Percentiles rank a stretch among this genome's conserved stretches.
These are phyloP conservation scores for Schlechtendalia chinensis DNA, from an alignment of 1,140 invertebrate species.

Conservation along the genomic window DNA sequence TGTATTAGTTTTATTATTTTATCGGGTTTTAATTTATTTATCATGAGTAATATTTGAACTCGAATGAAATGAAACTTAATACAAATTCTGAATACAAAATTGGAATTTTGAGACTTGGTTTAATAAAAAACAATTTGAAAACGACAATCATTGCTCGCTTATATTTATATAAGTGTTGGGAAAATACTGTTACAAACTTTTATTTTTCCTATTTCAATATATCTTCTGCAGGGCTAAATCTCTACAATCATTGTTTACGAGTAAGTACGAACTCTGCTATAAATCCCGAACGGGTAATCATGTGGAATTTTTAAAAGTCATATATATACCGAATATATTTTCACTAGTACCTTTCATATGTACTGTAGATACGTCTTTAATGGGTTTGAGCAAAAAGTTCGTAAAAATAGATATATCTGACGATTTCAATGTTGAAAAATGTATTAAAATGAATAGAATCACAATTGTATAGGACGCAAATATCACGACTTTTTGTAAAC, in stretches of 20 bases:
- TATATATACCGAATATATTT: neutral
- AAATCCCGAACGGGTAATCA: neutral
- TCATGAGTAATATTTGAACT: no score
- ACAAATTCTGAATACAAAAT: neutral
- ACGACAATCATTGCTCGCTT: no score
- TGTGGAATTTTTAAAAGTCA: conserved; percentile 9
- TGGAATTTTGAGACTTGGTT: neutral
- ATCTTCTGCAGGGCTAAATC: neutral
- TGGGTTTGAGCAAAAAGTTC: neutral
- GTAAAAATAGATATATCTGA: no score
- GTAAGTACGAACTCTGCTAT: neutral
- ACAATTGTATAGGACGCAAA: no score
- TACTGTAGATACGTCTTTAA: neutral
- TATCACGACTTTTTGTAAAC: no score
- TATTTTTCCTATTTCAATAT: neutral
- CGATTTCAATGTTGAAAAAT: no score
- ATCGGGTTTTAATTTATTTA: no score
- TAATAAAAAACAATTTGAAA: no score
- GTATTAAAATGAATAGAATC: no score
- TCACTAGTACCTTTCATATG: neutral
- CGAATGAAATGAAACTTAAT: no score
- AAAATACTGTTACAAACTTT: neutral
- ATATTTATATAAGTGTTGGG: no score
- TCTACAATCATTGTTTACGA: neutral
- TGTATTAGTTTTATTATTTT: no score